Base-by-base conservation (phyloP, 2,797 vertebrate species). In the Corythornis leucogaster region DNA sequence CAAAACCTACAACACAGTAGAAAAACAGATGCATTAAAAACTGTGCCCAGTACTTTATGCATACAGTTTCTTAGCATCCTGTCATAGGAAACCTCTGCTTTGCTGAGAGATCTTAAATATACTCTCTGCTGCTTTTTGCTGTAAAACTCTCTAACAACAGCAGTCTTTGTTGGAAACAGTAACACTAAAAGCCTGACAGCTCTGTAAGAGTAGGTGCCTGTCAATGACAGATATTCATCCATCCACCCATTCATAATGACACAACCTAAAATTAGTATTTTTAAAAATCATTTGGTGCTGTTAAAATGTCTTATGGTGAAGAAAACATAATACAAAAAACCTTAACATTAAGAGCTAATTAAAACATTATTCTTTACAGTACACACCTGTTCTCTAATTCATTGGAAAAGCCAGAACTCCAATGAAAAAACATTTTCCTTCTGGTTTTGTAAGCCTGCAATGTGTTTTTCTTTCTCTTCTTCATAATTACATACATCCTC, bases 211-310 rank as follows among this genome's bases (percentile, higher is more conserved):
- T 71, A 93, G 77, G 82, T 97, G 91, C 87, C 70, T 94, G 84
- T 92, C 89, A 96, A 73, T 38, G 82, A 89, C 83, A 96, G 70
- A 80, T 85, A 92, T 73, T 92, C 91, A 96, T 67, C 48, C 63
- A 95, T 61, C 73, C 69, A 83, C 83, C 73, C 74, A 87, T 82
- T 68, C 54, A 18, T 31, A 68, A 28, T 79, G 94, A 85, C 92
- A 94, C 58, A 89, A 61, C 38, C 61, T 88, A 89, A 92, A 89
- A 69, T 90, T 85, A 87, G 61, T 91, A 26, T 69, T 93, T 91
- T 73, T 26, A 5, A 54, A 46, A 85, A 55, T 80, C 10, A 55
- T 48, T 87, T 64, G 8, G 10, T 80, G 70, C 3, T 90, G 48
- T 45, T 85, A 64, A 93, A 79, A 62, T 69, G 42, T 74, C 61